Evolutionary conservation across 2,888 invertebrate species (phyloP), one percentile per base, ranked within the genome.

Genomic region (Peribatodes rhomboidaria): DNA sequence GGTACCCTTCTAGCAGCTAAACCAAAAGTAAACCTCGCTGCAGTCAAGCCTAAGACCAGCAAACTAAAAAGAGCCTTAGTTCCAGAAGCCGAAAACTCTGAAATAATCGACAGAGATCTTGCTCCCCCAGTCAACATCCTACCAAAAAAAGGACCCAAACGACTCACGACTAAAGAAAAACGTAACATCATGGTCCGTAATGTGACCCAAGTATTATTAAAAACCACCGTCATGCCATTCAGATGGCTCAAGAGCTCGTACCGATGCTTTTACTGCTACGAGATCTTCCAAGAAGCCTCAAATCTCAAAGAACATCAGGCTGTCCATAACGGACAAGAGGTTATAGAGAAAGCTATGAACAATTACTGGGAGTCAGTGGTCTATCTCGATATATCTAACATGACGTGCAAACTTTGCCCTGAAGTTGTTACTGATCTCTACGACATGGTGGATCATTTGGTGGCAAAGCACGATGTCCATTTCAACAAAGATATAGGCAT

Each of bases 211-310:
- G 89, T 92, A 1, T 72, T 92, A 0, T 72, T 78, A 0, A 90
- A 90, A 14, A 89, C 90, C 0, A 87, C 86, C 1, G 79, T 87
- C 0, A 92, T 93, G 92, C 92, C 92, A 0, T 93, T 93, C 61
- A 74, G 92, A 1, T 93, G 92, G 92, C 75, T 93, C 0, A 92
- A 90, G 65, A 93, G 90, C 61, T 91, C 89, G 0, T 93, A 92
- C 62, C 77, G 92, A 47, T 93, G 92, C 62, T 93, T 93, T 58
- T 93, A 93, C 69, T 93, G 92, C 71, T 93, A 93, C 72, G 90
- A 92, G 11, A 92, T 93, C 20, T 92, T 90, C 54, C 88, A 91
- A 79, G 92, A 93, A 44, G 82, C 85, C 0, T 79, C 85, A 0
- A 89, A 90, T 0, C 68, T 93, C 14, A 90, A 91, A 59, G 79